A percentile compares a stretch with the other conserved stretches of the same genome.
These are phyloP conservation scores for Sinocyclocheilus anshuiensis DNA, from an alignment of 2,113 vertebrate species.

Conservation along the genomic window DNA sequence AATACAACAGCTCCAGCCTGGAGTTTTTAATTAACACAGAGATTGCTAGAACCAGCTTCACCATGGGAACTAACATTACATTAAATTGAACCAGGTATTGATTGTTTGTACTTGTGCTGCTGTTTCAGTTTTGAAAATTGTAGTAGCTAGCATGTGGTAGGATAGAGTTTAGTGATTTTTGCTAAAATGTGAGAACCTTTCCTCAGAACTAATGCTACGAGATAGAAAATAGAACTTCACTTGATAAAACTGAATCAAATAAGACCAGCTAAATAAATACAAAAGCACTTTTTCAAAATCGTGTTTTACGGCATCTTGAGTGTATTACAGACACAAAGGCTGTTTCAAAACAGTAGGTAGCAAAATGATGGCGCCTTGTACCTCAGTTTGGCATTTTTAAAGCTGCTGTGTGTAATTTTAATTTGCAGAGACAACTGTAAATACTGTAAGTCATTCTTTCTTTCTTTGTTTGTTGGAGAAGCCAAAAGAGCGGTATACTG, in stretches of 20 bases:
- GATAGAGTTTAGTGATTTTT: constrained; percentile 19
- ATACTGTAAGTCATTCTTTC: background rate
- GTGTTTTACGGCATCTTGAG: too few species aligned
- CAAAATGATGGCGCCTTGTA: background rate
- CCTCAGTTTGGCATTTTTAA: background rate
- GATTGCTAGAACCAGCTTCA: constrained; percentile 52
- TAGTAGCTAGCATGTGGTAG: constrained; percentile 22
- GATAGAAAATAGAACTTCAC: background rate
- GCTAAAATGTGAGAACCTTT: background rate
- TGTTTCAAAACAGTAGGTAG: background rate
- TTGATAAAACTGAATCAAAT: background rate
- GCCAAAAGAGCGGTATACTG: too few species aligned
- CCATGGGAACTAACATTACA: constrained; percentile 56
- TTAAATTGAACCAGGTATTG: constrained; percentile 55
- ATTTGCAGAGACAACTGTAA: background rate
- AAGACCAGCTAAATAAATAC: background rate
- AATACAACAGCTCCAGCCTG: constrained; percentile 49
- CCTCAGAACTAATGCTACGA: background rate
- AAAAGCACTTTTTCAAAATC: background rate
- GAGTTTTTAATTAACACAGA: constrained; percentile 57
- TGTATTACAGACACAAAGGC: background rate
- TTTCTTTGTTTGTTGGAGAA: too few species aligned
- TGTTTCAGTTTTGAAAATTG: constrained; percentile 41
- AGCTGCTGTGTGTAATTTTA: too few species aligned
- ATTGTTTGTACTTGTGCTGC: constrained; percentile 52